phyloP scores from a whole-genome alignment of 2,888 invertebrate genomes.

The Scaptomyza polygonia region DNA sequence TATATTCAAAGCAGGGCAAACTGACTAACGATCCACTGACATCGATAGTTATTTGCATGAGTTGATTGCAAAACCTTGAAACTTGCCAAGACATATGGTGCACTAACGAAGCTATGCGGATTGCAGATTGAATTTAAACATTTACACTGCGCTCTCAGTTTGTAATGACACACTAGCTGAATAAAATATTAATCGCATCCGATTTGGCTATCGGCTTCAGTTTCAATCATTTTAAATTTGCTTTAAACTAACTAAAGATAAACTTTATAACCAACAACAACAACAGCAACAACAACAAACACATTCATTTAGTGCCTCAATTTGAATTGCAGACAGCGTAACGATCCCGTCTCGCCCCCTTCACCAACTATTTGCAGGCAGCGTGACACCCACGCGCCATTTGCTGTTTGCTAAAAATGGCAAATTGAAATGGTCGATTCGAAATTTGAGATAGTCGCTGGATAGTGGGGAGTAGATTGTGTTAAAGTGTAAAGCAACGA shows the following conservation, averaged over 20 bases:
- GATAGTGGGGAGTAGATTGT: neutral
- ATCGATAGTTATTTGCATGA: conserved; percentile 74
- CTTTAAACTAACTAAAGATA: no score
- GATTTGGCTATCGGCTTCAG: neutral
- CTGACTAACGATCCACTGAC: conserved; percentile 25
- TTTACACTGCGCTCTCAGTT: conserved; percentile 8
- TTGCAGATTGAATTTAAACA: conserved; percentile 54
- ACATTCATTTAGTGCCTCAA: conserved; percentile 6
- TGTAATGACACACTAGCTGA: conserved; percentile 12
- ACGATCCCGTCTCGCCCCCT: neutral
- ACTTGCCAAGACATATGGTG: conserved; percentile 48
- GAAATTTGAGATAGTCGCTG: neutral
- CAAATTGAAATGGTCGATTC: conserved; percentile 39
- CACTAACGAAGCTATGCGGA: conserved; percentile 58
- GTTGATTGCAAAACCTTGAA: conserved; percentile 71
- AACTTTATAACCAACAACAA: neutral
- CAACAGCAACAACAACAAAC: neutral
- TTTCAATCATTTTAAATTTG: neutral
- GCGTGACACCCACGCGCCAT: conserved; percentile 35
- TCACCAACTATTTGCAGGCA: conserved; percentile 1
- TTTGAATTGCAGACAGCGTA: conserved; percentile 39
- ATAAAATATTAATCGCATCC: neutral
- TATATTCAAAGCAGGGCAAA: conserved; percentile 1
- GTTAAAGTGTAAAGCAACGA: neutral
- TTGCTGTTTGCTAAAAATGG: conserved; percentile 43